Base-by-base conservation (phyloP, 2,888 invertebrate genomes). In the Aporophyla nigra region DNA sequence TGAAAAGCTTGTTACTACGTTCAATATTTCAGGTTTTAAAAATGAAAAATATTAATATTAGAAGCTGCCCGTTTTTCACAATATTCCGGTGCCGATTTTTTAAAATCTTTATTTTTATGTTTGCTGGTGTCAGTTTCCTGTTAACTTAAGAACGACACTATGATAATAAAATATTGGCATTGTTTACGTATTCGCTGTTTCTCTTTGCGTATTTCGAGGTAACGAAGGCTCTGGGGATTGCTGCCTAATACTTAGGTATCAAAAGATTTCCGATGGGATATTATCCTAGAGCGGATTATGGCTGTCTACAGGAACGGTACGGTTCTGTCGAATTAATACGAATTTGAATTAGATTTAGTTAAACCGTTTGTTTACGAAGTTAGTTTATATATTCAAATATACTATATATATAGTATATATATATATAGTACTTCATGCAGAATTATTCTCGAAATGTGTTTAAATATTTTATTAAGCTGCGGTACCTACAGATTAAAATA, bases 241-340 rank as follows among this genome's bases (percentile, higher is more conserved):
- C 72, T 76, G 76, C 79, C 78, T 86, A 88, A 87, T 87, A 83
- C 87, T 85, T 79, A 90, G 88, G 86, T 87, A 88, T 89, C 86
- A 91, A 92, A 90, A 90, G 89, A 90, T 91, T 88, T 90, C 90
- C 89, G 82, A 86, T 86, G 88, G 89, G 89, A 90, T 90, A 86
- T 80, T 76, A 83, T 83, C 61, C 63, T 82, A 78, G 66, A 67
- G 73, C 74, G 72, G 84, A 90, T 91, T 90, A 90, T 81, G 78
- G 76, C 71, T 86, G 85, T 84, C 83, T 85, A 40, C 76, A 70
- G 69, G 71, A 85, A 73, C 56, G 56, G 69, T 67, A 69, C 10
- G 70, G 75, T 74, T 72, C 54, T 86, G 77, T 80, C 82, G 82
- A 87, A 86, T 85, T 51, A 70, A 69, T 74, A 62, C 33, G 56